phyloP scores from a whole-genome alignment of 1,140 invertebrate species.

The Cotesia typhae region DNA sequence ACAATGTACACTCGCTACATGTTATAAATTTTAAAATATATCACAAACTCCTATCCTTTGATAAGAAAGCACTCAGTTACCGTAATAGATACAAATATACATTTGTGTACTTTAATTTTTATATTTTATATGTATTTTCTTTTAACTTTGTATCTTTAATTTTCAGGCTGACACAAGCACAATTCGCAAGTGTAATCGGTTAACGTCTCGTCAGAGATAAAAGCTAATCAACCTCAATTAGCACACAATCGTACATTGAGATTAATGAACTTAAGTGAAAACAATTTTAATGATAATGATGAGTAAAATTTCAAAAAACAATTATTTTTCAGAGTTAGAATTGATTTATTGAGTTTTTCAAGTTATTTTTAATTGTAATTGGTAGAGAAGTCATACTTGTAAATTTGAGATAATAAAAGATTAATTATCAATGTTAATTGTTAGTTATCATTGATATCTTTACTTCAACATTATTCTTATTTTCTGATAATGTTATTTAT shows the following conservation, averaged over 20 bases:
- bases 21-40: not conserved
- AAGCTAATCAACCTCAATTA: conserved; percentile 34
- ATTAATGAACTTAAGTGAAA: conserved; percentile 27
- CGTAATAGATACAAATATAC: not conserved
- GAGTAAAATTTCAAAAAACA: not conserved
- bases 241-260: conserved; percentile 18
- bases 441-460: too few species aligned
- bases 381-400: too few species aligned
- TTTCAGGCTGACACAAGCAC: not conserved
- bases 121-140: not conserved
- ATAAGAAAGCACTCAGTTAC: not conserved
- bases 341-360: too few species aligned
- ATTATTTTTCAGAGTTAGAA: too few species aligned
- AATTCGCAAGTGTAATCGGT: not conserved
- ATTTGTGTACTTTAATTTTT: not conserved
- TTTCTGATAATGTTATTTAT: too few species aligned
- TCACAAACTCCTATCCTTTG: not conserved
- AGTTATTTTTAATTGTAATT: too few species aligned
- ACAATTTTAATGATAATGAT: not conserved
- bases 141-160: not conserved
- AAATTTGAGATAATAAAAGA: too few species aligned
- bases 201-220: conserved; percentile 31
- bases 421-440: too few species aligned
- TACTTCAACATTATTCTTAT: too few species aligned
- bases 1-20: too few species aligned